phyloP scores from a whole-genome alignment of 2,888 invertebrate genomes.

The Acholoe squamosa region DNA sequence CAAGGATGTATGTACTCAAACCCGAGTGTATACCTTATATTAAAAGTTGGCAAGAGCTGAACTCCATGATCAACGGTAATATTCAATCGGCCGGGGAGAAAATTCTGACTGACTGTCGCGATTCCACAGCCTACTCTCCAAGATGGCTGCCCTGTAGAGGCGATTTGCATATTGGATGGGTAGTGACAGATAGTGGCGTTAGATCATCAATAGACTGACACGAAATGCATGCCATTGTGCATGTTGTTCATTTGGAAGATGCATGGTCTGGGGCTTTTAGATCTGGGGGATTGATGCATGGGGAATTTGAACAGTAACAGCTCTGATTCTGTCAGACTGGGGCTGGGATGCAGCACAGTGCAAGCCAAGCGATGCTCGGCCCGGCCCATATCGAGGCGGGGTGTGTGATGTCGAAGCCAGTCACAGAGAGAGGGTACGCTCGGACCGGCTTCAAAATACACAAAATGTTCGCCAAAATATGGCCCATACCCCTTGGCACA shows the following conservation, averaged over 20 bases:
- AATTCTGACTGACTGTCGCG: conserved; percentile 26
- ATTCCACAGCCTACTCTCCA: background rate
- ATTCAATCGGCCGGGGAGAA: conserved; percentile 6
- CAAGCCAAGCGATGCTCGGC: background rate
- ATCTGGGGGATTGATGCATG: background rate
- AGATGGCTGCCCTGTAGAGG: conserved; percentile 47
- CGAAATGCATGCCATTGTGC: background rate
- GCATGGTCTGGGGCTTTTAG: background rate
- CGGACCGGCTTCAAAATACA: conserved; percentile 45
- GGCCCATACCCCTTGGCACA: background rate
- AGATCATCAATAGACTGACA: background rate
- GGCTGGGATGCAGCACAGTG: conserved; percentile 47
- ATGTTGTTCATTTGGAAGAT: background rate
- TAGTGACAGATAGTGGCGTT: background rate
- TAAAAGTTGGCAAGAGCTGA: no score
- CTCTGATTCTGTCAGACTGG: background rate
- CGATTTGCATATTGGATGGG: conserved; percentile 59
- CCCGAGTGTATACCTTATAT: no score
- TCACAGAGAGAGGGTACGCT: background rate
- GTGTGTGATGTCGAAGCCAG: conserved; percentile 49
- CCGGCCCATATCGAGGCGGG: conserved; percentile 33
- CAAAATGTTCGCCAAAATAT: background rate
- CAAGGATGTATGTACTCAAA: no score
- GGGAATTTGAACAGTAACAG: background rate
- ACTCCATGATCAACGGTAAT: background rate